These are phyloP conservation scores for Chrysoperla carnea DNA, from an alignment of 1,140 invertebrate species.

Conservation along the genomic window DNA sequence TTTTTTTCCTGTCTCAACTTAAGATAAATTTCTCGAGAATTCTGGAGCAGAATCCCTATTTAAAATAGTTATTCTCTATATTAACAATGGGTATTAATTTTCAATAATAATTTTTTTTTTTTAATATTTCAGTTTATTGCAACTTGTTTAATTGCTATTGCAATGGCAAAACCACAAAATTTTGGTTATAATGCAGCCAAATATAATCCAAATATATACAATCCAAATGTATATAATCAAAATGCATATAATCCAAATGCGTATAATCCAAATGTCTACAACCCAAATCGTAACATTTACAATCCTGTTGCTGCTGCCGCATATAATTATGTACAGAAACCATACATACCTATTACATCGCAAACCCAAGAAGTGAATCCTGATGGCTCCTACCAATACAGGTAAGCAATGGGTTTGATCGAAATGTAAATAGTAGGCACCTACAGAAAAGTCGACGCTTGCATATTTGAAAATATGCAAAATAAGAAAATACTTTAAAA, in stretches of 20 bases:
- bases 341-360: conserved; percentile 30
- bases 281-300: no score
- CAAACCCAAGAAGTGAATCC: conserved; percentile 38
- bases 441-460: background rate
- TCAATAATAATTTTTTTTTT: no score
- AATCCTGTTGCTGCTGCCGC: background rate
- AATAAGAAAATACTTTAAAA: no score
- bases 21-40: no score
- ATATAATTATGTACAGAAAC: conserved; percentile 7
- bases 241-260: background rate
- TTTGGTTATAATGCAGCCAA: background rate
- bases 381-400: conserved; percentile 21
- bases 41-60: no score
- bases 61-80: no score
- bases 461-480: background rate
- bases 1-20: no score
- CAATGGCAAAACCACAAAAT: background rate
- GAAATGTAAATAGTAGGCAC: background rate
- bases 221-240: background rate
- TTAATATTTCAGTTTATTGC: background rate
- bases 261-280: no score
- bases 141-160: background rate
- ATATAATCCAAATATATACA: background rate
- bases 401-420: background rate
- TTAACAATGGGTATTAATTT: no score